Conservation (phyloP, 92 coral and sea anemone genomes). For the Umimayanthus kanabou region DNA sequence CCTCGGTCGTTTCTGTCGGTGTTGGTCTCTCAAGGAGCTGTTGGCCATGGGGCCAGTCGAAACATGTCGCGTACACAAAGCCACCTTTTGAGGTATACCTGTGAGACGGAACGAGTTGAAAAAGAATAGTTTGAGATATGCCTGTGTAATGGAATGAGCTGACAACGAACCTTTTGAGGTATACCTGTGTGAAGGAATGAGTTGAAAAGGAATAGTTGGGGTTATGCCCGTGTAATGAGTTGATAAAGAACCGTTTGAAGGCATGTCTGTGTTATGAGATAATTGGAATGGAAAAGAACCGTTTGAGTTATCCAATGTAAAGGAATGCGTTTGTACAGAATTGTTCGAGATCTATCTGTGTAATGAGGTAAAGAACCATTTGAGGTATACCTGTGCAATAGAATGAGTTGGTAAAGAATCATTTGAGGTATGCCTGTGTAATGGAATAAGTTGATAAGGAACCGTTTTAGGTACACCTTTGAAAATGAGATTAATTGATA, state of each 20-base stretch:
- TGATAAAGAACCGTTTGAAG: slow-evolving; percentile 36
- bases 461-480: slow-evolving; percentile 43
- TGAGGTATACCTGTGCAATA: slow-evolving; percentile 64
- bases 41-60: slow-evolving; percentile 74
- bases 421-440: too few species aligned
- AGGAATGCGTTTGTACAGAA: too few species aligned
- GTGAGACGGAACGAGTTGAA: not conserved
- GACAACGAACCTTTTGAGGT: slow-evolving; percentile 51
- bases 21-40: slow-evolving; percentile 59
- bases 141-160: not conserved
- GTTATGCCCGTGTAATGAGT: not conserved
- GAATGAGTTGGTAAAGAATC: not conserved
- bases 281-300: too few species aligned
- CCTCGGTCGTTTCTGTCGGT: slow-evolving; percentile 53
- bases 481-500: too few species aligned
- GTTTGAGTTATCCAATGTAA: too few species aligned
- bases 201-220: too few species aligned
- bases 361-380: too few species aligned
- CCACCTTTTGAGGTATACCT: slow-evolving; percentile 85
- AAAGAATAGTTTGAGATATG: too few species aligned
- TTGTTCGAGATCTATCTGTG: too few species aligned
- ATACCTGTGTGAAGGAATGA: slow-evolving; percentile 61
- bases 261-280: not conserved
- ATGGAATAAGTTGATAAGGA: too few species aligned
- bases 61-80: slow-evolving; percentile 77